phyloP scores from a whole-genome alignment of 1,140 invertebrate species.

The Paraescarpia echinospica region DNA sequence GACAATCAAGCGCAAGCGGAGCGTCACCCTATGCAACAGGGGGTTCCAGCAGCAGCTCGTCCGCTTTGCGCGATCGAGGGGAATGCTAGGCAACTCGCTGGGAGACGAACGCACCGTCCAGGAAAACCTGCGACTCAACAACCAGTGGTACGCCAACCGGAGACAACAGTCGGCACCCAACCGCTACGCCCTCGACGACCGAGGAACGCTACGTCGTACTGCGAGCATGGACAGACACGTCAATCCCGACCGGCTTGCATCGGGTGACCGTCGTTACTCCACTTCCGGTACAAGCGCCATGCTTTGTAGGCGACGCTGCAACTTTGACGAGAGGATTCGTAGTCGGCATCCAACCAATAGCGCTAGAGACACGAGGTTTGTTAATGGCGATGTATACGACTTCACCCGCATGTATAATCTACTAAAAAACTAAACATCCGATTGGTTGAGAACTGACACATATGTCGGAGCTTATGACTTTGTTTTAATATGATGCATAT shows the following conservation, averaged over 20 bases:
- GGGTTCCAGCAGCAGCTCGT: slow-evolving; percentile 29
- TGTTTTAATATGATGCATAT: background rate
- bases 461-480: background rate
- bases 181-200: background rate
- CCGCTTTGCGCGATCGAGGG: slow-evolving; percentile 17
- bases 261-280: background rate
- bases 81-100: slow-evolving; percentile 13
- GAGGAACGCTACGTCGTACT: background rate
- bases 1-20: slow-evolving; percentile 26
- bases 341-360: background rate
- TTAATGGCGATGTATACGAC: background rate
- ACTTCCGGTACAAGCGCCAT: background rate
- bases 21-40: slow-evolving; percentile 20
- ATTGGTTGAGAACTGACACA: background rate
- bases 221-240: background rate
- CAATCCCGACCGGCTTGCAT: background rate
- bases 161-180: background rate
- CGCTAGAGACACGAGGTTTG: background rate
- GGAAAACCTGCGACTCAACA: slow-evolving; percentile 15
- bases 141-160: background rate
- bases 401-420: background rate
- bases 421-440: background rate
- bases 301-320: background rate
- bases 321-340: background rate
- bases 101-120: slow-evolving; percentile 11